A percentile compares a stretch with the other conserved stretches of the same genome.
Evolutionary conservation across 2,113 vertebrate genomes (phyloP).

Genomic region (Mesitornis unicolor): DNA sequence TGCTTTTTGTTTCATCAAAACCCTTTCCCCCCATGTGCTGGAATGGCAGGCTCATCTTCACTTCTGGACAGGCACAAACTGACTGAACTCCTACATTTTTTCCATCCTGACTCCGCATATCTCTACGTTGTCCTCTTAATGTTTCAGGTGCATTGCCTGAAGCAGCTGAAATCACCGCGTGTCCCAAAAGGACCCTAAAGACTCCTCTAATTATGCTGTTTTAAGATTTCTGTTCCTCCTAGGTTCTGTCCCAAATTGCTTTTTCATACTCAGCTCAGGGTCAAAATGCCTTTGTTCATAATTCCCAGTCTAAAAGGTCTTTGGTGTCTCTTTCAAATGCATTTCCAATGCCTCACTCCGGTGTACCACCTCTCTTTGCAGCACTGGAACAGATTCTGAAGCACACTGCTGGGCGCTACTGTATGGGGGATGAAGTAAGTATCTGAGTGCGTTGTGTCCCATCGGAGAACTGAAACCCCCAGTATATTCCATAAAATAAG

Average conservation of each 20-base stretch:
- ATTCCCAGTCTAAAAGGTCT: neutral
- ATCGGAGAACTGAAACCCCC: neutral
- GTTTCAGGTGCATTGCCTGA: neutral
- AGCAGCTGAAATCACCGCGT: neutral
- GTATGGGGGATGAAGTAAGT: constrained; percentile 90
- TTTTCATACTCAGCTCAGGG: neutral
- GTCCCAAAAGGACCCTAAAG: neutral
- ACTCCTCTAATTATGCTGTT: neutral
- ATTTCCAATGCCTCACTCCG: neutral
- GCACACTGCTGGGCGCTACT: constrained; percentile 85
- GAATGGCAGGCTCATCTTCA: neutral
- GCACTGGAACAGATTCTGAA: constrained; percentile 87
- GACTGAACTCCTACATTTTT: neutral
- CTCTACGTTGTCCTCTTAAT: neutral
- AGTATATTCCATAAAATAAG: neutral
- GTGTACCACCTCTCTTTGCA: constrained; percentile 55
- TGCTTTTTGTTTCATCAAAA: neutral
- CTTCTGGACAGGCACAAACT: neutral
- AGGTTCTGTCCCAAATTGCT: neutral
- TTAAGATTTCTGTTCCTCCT: neutral
- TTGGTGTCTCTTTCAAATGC: neutral
- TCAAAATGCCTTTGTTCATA: neutral
- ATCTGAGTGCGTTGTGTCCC: neutral
- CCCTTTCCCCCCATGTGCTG: neutral
- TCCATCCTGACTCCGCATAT: neutral